Evolutionary conservation across 1,140 invertebrate species (phyloP).

Genomic region (Diprion similis): DNA sequence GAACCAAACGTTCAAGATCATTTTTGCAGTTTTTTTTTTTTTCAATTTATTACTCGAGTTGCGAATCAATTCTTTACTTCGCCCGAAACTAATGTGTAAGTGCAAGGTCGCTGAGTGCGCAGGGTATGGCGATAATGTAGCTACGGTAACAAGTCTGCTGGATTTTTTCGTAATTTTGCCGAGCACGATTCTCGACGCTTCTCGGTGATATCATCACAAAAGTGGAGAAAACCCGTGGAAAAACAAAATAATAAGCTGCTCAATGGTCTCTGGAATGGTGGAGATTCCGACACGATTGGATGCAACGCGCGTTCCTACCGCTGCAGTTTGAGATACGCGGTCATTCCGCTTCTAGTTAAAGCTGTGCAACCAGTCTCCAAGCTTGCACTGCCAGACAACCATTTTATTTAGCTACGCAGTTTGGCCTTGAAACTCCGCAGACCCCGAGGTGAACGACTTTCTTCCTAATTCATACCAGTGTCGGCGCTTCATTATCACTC

Average conservation of each 20-base stretch:
- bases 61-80: neutral
- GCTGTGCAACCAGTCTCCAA: neutral
- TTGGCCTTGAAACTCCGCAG: neutral
- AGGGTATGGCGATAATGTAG: too few species aligned
- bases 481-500: neutral
- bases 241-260: constrained; percentile 55
- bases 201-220: neutral
- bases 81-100: neutral
- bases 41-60: neutral
- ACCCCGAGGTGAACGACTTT: neutral
- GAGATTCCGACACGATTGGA: constrained; percentile 52
- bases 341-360: constrained; percentile 38
- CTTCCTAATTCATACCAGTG: neutral
- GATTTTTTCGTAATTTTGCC: neutral
- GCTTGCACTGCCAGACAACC: neutral
- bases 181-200: neutral
- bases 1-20: neutral
- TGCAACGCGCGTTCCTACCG: constrained; percentile 34
- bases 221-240: constrained; percentile 10
- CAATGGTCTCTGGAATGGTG: constrained; percentile 49
- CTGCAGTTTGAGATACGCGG: neutral
- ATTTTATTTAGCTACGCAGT: neutral
- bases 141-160: neutral
- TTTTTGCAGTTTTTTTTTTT: neutral
- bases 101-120: too few species aligned